A percentile compares a stretch with the other conserved stretches of the same genome.
Conservation (phyloP, 2,113 vertebrate genomes). For the Menura novaehollandiae region DNA sequence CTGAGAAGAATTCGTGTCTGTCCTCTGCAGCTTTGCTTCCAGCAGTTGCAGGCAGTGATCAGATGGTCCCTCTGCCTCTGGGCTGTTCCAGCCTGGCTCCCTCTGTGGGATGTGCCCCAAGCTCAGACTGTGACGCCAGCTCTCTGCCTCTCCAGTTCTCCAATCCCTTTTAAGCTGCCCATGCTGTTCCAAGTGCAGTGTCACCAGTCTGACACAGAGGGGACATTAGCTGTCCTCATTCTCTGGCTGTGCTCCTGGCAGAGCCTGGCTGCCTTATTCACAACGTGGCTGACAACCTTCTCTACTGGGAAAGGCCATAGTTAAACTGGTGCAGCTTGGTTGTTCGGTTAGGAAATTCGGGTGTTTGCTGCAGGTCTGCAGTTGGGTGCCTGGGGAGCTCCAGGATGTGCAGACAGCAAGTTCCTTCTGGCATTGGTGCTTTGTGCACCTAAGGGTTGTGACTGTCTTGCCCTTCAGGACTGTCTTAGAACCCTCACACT, state of each 20-base stretch:
- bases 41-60: neutral
- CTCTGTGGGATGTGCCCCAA: neutral
- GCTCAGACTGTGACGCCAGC: neutral
- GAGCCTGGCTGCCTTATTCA: neutral
- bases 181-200: neutral
- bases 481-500: neutral
- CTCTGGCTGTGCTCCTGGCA: neutral
- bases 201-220: neutral
- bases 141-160: neutral
- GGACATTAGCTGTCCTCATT: neutral
- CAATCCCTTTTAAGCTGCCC: neutral
- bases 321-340: neutral
- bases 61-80: neutral
- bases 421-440: neutral
- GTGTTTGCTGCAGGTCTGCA: neutral
- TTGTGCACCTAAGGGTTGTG: neutral
- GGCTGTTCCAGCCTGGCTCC: neutral
- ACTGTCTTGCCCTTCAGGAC: neutral
- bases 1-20: neutral
- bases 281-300: neutral
- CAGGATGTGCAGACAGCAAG: neutral
- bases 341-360: neutral
- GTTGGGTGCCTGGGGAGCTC: neutral
- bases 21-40: neutral
- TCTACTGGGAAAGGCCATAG: neutral